Evolutionary conservation across 2,888 invertebrate genomes (phyloP), one percentile per base, ranked within the genome.

Genomic region (Steinernema hermaphroditum): DNA sequence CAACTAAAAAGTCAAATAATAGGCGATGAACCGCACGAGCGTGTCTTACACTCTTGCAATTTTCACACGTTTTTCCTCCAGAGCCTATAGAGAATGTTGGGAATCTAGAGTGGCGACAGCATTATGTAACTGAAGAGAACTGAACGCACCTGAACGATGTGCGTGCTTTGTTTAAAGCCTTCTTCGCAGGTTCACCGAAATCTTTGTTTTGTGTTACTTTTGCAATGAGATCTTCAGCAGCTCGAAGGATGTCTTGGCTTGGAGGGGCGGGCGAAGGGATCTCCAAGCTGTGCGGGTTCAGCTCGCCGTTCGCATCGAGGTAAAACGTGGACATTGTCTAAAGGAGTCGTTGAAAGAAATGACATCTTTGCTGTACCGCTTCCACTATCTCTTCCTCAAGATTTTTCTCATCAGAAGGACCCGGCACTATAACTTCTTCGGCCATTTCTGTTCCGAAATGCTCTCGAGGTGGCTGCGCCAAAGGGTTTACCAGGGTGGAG

Each of bases 281-380:
- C 44, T 83, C 78, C 29, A 83, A 74, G 70, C 83, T 83, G 41
- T 76, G 62, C 19, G 80, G 80, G 69, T 82, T 81, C n/a, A 85
- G 76, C 27, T 81, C 78, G 0, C 85, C 85, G 62, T 85, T 79
- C 4, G 80, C 76, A 69, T 77, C 75, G 29, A 85, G 71, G 74
- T 85, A 85, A 77, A 84, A 85, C 43, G 77, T 79, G 6, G 84
- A 78, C 50, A 75, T 70, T 8, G 73, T 50, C 50, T 75, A 54
- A 50, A 54, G 24, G 14, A 19, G 34, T 70, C 37, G 19, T 41
- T 14, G 37, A 32, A 19, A 12, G 69, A 8, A 12, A 37, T 37
- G 37, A 8, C 37, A 8, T 37, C 37, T 14, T 32, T 16, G 9
- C 8, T 16, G 72, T 27, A 43, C 43, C 14, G 50, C 34, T 34